phyloP scores from a whole-genome alignment of 2,113 vertebrate genomes.

The Physeter macrocephalus region DNA sequence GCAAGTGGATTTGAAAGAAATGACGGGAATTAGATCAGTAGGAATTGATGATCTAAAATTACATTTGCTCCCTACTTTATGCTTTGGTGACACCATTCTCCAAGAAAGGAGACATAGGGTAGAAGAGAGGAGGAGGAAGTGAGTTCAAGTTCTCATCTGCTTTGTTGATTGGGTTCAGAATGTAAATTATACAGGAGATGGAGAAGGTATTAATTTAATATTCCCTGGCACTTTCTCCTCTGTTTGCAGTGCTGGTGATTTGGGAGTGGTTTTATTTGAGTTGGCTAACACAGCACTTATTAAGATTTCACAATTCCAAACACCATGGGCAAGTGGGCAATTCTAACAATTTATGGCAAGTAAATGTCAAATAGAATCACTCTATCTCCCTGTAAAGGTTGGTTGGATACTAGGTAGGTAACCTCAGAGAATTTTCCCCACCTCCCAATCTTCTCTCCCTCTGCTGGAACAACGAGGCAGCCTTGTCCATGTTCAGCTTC shows the following conservation, averaged over 20 bases:
- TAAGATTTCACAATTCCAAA: constrained; percentile 17
- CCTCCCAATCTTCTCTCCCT: neutral
- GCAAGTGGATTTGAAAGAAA: neutral
- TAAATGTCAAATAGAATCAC: neutral
- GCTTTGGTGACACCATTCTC: neutral
- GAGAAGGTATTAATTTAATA: constrained; percentile 20
- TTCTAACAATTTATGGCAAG: constrained; percentile 3
- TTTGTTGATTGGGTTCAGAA: neutral
- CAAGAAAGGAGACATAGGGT: neutral
- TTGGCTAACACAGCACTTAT: neutral
- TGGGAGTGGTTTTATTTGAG: constrained; percentile 27
- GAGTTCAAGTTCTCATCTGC: neutral
- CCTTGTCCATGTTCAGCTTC: neutral
- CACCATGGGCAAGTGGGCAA: neutral
- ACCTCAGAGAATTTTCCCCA: neutral
- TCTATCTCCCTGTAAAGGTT: neutral
- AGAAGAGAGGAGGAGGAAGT: neutral
- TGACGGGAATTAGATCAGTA: neutral
- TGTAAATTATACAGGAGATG: neutral
- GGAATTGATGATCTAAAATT: neutral
- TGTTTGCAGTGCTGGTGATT: neutral
- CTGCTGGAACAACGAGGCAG: neutral
- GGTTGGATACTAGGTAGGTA: neutral
- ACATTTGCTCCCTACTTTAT: neutral
- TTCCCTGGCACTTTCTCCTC: neutral